Conservation (phyloP, 2,797 vertebrate species). For the Microchirus variegatus region DNA sequence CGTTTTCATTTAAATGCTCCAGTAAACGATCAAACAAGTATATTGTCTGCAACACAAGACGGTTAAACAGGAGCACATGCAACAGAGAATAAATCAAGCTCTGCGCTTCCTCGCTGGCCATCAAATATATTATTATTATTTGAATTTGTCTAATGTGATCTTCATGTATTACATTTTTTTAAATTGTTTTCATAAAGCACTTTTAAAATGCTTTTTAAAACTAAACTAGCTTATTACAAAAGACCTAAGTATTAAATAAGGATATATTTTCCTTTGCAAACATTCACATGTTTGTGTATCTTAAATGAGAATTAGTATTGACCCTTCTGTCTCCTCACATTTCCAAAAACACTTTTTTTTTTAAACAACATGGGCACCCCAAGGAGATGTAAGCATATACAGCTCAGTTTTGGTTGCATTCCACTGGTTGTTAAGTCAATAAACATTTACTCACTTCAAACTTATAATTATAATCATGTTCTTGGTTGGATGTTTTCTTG, state of each 20-base stretch:
- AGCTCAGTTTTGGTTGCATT: slow-evolving; percentile 48
- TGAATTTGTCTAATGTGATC: too few species aligned
- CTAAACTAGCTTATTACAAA: neutral
- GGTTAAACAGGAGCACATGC: too few species aligned
- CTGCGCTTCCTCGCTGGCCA: too few species aligned
- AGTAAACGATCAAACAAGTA: too few species aligned
- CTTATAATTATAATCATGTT: slow-evolving; percentile 41
- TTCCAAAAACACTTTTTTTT: slow-evolving; percentile 24
- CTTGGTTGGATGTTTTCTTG: slow-evolving; percentile 26
- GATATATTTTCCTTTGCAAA: slow-evolving; percentile 10
- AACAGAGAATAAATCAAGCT: too few species aligned
- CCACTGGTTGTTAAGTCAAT: slow-evolving; percentile 42
- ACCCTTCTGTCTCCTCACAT: slow-evolving; percentile 34
- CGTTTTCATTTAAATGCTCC: too few species aligned
- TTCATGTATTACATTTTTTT: too few species aligned
- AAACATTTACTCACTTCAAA: slow-evolving; percentile 42
- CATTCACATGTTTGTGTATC: slow-evolving; percentile 20
- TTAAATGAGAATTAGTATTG: slow-evolving; percentile 25
- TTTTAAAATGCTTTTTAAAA: too few species aligned
- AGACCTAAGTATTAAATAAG: neutral
- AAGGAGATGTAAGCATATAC: slow-evolving; percentile 37
- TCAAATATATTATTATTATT: too few species aligned
- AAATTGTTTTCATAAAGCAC: too few species aligned
- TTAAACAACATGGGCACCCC: slow-evolving; percentile 26
- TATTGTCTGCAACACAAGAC: too few species aligned